Conservation (phyloP, 2,888 invertebrate species). For the Heliconius ethilla region DNA sequence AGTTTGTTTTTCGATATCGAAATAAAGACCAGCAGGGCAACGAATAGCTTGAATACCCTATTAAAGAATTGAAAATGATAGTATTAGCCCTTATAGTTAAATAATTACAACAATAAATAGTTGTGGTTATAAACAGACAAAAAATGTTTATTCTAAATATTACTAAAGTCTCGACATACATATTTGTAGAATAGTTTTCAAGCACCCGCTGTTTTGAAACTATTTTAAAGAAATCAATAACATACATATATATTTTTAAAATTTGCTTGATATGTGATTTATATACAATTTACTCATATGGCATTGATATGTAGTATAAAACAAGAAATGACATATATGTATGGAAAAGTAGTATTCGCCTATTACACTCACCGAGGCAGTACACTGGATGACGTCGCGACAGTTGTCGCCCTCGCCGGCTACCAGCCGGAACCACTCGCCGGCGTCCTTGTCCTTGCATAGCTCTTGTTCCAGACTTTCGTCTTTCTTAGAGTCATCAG, state of each 20-base stretch:
- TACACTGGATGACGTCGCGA: slow-evolving; percentile 97
- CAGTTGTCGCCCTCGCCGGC: slow-evolving; percentile 95
- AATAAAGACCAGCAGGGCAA: slow-evolving; percentile 95
- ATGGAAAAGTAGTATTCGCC: slow-evolving; percentile 51
- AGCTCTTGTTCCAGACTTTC: slow-evolving; percentile 94
- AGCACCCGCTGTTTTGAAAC: background rate
- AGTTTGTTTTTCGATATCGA: slow-evolving; percentile 97
- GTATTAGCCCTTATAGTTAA: background rate
- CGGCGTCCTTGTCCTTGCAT: slow-evolving; percentile 96
- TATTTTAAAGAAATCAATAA: background rate
- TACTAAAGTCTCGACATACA: slow-evolving; percentile 32
- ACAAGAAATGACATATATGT: slow-evolving; percentile 46
- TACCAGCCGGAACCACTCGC: slow-evolving; percentile 96
- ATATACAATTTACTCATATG: slow-evolving; percentile 22
- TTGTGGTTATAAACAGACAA: slow-evolving; percentile 2
- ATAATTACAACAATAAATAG: background rate
- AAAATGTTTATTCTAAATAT: slow-evolving; percentile 14
- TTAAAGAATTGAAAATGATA: slow-evolving; percentile 48
- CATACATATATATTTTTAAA: slow-evolving; percentile 4
- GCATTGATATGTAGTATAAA: slow-evolving; percentile 30
- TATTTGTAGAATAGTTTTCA: slow-evolving; percentile 29
- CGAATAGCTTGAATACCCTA: slow-evolving; percentile 96
- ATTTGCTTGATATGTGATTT: background rate
- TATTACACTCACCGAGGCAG: slow-evolving; percentile 88
- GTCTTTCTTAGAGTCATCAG: slow-evolving; percentile 89